phyloP scores from a whole-genome alignment of 2,888 invertebrate genomes.

The Flabesymbios commensalis region DNA sequence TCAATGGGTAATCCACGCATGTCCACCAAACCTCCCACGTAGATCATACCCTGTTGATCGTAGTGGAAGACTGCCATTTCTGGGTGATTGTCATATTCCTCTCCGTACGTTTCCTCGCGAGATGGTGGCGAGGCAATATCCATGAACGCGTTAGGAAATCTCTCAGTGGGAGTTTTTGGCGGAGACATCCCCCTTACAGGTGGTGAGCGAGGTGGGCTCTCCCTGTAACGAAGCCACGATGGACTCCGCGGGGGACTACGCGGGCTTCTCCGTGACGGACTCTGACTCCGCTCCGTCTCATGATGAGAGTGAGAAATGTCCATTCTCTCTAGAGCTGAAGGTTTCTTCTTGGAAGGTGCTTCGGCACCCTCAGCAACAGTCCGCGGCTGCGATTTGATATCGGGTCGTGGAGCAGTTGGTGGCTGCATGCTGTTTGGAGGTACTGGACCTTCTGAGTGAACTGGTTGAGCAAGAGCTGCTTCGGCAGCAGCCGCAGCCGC shows the following conservation, averaged over 20 bases:
- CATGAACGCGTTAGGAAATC: conserved; percentile 46
- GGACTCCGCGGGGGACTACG: conserved; percentile 54
- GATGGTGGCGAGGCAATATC: conserved; percentile 30
- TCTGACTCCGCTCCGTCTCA: conserved; percentile 20
- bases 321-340: conserved; percentile 27
- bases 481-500: background rate
- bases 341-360: conserved; percentile 20
- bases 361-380: conserved; percentile 6
- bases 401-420: background rate
- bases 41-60: background rate
- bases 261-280: conserved; percentile 23
- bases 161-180: conserved; percentile 49
- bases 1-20: background rate
- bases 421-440: too few species aligned
- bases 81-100: background rate
- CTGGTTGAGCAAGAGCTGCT: background rate
- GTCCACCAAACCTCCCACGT: background rate
- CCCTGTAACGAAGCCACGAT: conserved; percentile 41
- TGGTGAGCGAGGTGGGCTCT: conserved; percentile 34
- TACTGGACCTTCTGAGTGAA: too few species aligned
- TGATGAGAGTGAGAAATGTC: conserved; percentile 13
- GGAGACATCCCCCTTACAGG: conserved; percentile 40
- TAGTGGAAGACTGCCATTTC: background rate
- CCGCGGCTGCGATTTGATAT: background rate
- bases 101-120: conserved; percentile 5